phyloP scores from a whole-genome alignment of 2,797 vertebrate species.

The Trachurus trachurus region DNA sequence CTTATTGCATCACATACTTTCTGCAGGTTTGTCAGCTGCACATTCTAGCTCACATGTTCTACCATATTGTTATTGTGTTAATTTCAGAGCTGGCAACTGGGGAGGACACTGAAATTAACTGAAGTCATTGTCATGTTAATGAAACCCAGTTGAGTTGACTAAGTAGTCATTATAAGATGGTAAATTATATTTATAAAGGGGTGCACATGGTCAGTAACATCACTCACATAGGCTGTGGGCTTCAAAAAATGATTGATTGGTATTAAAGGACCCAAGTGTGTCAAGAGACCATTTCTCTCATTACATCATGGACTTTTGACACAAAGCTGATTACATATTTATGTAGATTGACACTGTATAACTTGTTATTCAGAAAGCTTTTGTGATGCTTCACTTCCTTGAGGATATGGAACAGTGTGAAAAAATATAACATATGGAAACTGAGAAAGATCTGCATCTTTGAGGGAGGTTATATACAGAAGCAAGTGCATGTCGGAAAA shows the following conservation, averaged over 20 bases:
- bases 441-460: neutral
- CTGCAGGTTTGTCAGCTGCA: neutral
- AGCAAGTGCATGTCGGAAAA: neutral
- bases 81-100: neutral
- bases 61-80: neutral
- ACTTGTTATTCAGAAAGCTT: neutral
- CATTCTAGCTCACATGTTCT: neutral
- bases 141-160: neutral
- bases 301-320: neutral
- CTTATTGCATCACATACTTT: neutral
- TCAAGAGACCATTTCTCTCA: neutral
- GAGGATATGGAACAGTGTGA: neutral
- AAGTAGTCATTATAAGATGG: neutral
- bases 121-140: too few relatives aligned
- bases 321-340: neutral
- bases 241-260: neutral
- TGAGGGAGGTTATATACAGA: neutral
- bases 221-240: neutral
- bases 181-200: neutral
- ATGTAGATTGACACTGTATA: neutral
- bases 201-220: neutral
- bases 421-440: neutral
- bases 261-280: neutral
- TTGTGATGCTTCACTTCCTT: neutral
- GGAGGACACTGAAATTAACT: too few relatives aligned